phyloP scores from a whole-genome alignment of 2,888 invertebrate species.

The Ametastegia equiseti region DNA sequence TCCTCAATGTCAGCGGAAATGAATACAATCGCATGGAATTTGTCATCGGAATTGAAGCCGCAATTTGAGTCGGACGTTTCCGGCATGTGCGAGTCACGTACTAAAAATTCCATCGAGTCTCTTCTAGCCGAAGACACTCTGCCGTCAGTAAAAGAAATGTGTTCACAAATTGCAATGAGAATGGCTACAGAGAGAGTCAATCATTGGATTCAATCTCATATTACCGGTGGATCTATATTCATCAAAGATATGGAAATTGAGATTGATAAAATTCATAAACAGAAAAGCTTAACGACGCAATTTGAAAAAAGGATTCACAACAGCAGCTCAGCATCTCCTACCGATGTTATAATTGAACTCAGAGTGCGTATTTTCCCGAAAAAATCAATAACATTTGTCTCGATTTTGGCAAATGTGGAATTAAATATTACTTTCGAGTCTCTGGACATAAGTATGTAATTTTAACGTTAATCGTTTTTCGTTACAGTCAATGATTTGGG shows the following conservation, averaged over 20 bases:
- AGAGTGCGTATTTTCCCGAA: conserved; percentile 60
- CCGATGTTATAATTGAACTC: conserved; percentile 61
- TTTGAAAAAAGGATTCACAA: conserved; percentile 60
- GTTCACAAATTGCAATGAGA: conserved; percentile 76
- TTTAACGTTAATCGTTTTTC: neutral
- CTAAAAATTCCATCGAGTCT: conserved; percentile 71
- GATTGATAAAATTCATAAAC: conserved; percentile 60
- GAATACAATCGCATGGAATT: conserved; percentile 44
- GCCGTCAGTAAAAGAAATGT: conserved; percentile 76
- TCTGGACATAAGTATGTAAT: neutral
- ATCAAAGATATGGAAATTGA: conserved; percentile 67
- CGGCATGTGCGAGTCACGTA: conserved; percentile 64
- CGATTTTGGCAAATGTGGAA: too few species aligned
- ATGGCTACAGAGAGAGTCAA: conserved; percentile 77
- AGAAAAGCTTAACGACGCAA: conserved; percentile 49
- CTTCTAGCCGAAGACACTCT: conserved; percentile 78
- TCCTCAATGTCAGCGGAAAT: conserved; percentile 1
- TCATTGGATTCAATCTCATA: conserved; percentile 79
- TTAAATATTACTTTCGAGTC: too few species aligned
- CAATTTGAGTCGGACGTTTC: conserved; percentile 62
- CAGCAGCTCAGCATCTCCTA: conserved; percentile 62
- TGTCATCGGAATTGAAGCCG: conserved; percentile 60
- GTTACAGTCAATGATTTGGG: conserved; percentile 61
- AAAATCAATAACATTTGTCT: conserved; percentile 49
- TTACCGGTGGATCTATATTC: conserved; percentile 64